A percentile compares a stretch with the other conserved stretches of the same genome.
Conservation (phyloP, 64 coral and sea anemone species). For the Stichodactyla mertensii region DNA sequence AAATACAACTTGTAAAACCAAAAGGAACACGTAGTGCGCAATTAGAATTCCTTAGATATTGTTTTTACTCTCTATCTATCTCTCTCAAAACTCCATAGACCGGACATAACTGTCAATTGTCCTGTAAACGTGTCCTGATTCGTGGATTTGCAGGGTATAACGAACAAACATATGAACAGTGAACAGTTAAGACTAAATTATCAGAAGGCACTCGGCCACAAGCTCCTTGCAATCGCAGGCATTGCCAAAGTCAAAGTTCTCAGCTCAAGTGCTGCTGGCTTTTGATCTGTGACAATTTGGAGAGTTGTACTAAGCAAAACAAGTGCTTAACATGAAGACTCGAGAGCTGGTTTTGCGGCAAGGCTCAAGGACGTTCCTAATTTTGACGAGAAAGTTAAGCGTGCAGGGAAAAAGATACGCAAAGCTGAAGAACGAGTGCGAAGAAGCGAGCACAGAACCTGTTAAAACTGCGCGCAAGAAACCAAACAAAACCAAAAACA, state of each 20-base stretch:
- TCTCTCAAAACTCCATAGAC: neutral
- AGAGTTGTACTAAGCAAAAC: neutral
- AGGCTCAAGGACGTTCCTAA: neutral
- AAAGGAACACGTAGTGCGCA: too few species aligned
- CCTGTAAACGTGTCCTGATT: neutral
- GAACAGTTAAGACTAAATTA: neutral
- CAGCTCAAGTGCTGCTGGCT: neutral
- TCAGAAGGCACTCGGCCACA: neutral
- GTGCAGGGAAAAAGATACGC: neutral
- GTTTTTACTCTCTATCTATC: too few species aligned
- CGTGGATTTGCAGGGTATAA: neutral
- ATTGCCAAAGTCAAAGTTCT: neutral
- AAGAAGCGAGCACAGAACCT: neutral
- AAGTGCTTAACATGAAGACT: neutral
- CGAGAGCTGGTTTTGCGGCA: neutral
- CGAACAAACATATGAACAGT: neutral
- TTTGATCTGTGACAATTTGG: neutral
- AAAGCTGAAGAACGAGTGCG: neutral
- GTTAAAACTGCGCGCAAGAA: neutral
- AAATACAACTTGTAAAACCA: too few species aligned
- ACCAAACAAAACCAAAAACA: neutral
- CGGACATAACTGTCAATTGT: neutral
- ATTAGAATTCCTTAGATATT: neutral
- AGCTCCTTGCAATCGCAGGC: neutral
- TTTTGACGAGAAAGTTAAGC: neutral